Conservation (phyloP, 1,140 invertebrate genomes). For the Popillia japonica region DNA sequence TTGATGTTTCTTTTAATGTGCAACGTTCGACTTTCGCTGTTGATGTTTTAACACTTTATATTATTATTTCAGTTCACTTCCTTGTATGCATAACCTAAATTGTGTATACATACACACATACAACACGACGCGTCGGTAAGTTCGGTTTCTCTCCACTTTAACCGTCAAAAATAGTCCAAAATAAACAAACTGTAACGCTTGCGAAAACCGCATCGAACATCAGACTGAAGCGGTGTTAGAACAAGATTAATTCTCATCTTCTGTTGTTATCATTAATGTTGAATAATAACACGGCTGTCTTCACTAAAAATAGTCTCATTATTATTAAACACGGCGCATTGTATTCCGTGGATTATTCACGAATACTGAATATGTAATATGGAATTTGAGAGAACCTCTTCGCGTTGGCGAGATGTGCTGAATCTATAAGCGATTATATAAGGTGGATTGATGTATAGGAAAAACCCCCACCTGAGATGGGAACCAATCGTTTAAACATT, state of each 20-base stretch:
- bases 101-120: too few species aligned
- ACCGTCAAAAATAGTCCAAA: slow-evolving; percentile 9
- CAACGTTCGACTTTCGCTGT: not conserved
- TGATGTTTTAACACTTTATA: slow-evolving; percentile 20
- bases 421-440: slow-evolving; percentile 14
- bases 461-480: not conserved
- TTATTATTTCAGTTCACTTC: slow-evolving; percentile 22
- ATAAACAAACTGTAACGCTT: not conserved
- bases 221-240: not conserved
- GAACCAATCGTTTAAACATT: too few species aligned
- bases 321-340: slow-evolving; percentile 1
- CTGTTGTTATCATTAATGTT: not conserved
- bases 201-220: not conserved
- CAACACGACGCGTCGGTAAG: not conserved
- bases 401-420: slow-evolving; percentile 24
- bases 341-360: slow-evolving; percentile 1
- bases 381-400: not conserved
- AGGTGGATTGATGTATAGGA: not conserved
- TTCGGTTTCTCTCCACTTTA: not conserved
- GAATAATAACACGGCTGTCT: not conserved
- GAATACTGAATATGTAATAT: slow-evolving; percentile 28
- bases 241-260: not conserved
- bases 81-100: slow-evolving; percentile 23
- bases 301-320: not conserved
- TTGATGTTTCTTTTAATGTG: not conserved